These are phyloP conservation scores for Portunus trituberculatus DNA, from an alignment of 1,140 invertebrate species.

Conservation along the genomic window DNA sequence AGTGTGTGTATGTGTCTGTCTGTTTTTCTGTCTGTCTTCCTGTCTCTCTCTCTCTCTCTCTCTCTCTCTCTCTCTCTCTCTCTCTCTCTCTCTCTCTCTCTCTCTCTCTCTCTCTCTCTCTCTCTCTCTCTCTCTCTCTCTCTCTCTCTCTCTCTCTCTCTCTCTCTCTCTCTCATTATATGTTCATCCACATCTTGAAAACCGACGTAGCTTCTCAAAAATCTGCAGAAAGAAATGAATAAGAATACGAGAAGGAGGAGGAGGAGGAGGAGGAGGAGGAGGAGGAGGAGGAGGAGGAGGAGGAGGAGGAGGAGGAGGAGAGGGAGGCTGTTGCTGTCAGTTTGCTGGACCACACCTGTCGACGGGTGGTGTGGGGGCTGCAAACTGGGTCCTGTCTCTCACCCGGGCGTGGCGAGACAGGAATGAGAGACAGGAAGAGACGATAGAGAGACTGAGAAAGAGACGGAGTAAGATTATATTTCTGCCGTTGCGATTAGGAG, in stretches of 20 bases:
- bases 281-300: not conserved
- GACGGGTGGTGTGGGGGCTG: not conserved
- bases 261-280: not conserved
- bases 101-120: not conserved
- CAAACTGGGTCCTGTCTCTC: not conserved
- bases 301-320: not conserved
- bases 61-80: not conserved
- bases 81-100: slow-evolving; percentile 34
- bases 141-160: slow-evolving; percentile 28
- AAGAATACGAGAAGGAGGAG: not conserved
- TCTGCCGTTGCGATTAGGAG: no score
- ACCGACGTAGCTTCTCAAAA: not conserved
- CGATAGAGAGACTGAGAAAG: no score
- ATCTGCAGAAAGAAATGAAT: not conserved
- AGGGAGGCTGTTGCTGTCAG: not conserved
- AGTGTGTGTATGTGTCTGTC: no score
- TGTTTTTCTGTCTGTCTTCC: no score
- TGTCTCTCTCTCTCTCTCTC: not conserved
- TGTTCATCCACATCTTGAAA: not conserved
- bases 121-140: not conserved
- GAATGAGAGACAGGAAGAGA: no score
- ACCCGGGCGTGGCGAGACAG: not conserved
- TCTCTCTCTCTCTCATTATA: not conserved
- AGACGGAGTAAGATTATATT: no score
- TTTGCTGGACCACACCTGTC: not conserved